phyloP scores from a whole-genome alignment of 2,797 vertebrate genomes.

The Neosilurus mollespiculum region DNA sequence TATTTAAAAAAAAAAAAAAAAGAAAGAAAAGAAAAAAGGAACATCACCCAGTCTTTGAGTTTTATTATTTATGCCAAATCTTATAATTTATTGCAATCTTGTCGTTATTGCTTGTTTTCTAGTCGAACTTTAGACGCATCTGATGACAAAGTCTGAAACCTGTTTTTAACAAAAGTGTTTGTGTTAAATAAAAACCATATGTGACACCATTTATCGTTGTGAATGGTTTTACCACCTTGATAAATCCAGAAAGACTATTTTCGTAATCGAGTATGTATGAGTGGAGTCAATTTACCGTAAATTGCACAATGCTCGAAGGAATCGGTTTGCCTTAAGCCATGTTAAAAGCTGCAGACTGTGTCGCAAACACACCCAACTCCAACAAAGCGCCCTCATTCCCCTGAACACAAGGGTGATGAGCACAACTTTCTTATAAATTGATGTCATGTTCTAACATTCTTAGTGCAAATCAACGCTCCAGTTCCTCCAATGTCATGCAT shows the following conservation, averaged over 20 bases:
- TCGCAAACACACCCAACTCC: not conserved
- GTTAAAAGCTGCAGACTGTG: not conserved
- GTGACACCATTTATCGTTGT: not conserved
- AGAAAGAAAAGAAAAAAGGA: too few species aligned
- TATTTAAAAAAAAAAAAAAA: not conserved
- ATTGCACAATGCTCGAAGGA: not conserved
- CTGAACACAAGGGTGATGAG: not conserved
- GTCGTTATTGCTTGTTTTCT: not conserved
- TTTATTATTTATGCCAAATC: not conserved
- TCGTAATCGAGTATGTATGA: not conserved
- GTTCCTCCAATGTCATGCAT: not conserved
- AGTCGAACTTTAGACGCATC: too few species aligned
- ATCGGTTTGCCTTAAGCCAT: not conserved
- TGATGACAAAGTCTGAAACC: not conserved
- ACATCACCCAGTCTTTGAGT: not conserved
- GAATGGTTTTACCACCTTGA: not conserved
- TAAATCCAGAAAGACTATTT: not conserved
- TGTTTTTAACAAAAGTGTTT: too few species aligned
- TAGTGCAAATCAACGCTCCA: not conserved
- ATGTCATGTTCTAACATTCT: not conserved
- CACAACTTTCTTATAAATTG: not conserved
- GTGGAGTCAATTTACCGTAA: slow-evolving; percentile 7
- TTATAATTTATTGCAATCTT: not conserved
- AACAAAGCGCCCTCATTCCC: not conserved
- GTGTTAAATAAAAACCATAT: not conserved